A percentile compares a stretch with the other conserved stretches of the same genome.
These are phyloP conservation scores for Trigoniulus corallinus DNA, from an alignment of 1,140 invertebrate genomes.

Conservation along the genomic window DNA sequence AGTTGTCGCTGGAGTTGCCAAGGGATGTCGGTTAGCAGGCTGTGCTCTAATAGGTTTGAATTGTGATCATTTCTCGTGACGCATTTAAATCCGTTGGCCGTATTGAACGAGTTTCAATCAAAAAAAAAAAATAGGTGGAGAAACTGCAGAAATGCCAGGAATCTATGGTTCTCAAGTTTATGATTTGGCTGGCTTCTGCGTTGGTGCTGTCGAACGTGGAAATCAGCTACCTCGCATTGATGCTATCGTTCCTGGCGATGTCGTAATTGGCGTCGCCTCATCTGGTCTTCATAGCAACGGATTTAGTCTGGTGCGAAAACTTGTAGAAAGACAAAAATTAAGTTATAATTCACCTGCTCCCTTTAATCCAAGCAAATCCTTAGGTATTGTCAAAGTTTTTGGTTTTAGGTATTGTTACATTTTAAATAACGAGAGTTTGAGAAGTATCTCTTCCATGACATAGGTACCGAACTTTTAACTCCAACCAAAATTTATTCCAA, in stretches of 20 bases:
- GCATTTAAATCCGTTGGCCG: neutral
- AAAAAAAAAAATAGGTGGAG: conserved; percentile 77
- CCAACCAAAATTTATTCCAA: neutral
- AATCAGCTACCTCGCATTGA: conserved; percentile 38
- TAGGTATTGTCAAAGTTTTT: neutral
- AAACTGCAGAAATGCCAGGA: conserved; percentile 92
- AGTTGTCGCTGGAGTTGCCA: conserved; percentile 67
- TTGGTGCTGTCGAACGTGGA: conserved; percentile 68
- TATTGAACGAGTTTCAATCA: neutral
- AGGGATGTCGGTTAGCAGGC: conserved; percentile 67
- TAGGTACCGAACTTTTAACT: neutral
- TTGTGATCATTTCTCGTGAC: neutral
- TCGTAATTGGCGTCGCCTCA: conserved; percentile 72
- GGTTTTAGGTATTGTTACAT: neutral
- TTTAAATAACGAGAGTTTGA: too few species aligned
- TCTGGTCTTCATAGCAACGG: conserved; percentile 90
- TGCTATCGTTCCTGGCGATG: conserved; percentile 38
- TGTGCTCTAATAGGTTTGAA: conserved; percentile 68
- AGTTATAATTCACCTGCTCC: neutral
- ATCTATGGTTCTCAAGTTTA: conserved; percentile 76
- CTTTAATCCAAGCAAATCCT: neutral
- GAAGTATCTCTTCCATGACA: neutral
- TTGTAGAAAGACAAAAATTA: neutral
- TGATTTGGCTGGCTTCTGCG: conserved; percentile 87
- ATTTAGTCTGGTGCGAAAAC: conserved; percentile 77